Base-by-base conservation (phyloP, 2,888 invertebrate genomes). In the Thymelicus lineola region DNA sequence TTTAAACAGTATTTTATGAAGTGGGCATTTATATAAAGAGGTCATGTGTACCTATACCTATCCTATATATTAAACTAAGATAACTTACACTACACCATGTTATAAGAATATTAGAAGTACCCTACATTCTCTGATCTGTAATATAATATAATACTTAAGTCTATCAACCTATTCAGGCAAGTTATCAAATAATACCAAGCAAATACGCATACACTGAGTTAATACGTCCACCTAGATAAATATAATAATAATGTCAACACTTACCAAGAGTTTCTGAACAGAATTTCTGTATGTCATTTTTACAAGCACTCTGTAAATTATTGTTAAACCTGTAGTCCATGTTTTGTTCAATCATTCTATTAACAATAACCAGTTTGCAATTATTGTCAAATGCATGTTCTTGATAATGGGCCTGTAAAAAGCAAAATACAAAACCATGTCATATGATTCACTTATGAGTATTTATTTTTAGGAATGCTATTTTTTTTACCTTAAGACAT, bases 291-390 rank as follows among this genome's bases (percentile, higher is more conserved):
- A 99, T 98, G 84, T 99, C 99, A 73, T 93, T 85, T 75, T 95
- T 95, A 84, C 99, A 99, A 14, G 97, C 96, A 77, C 95, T 95
- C 84, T 97, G 96, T 70, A 99, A 93, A 28, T 96, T 95, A 4
- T 97, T 97, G 91, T 99, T 98, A 73, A 99, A 96, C 72, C 98
- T 95, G 81, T 97, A 98, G 89, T 99, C 99, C 71, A 96, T 95
- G 82, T 97, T 97, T 86, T 98, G 98, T 86, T 98, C 97, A 75
- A 98, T 96, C 95, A 98, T 96, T 77, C 98, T 95, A 82, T 97
- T 96, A 0, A 97, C 95, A n/a, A 99, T 96, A 17, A 98, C 95
- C 67, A 96, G 91, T 82, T 97, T 96, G 84, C 99, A 99, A 74
- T 96, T 96, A 69, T 96, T 95, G 83, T 97, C 97, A 88, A 98